Conservation (phyloP, 2,888 invertebrate species). For the Sarcophaga rosellei region DNA sequence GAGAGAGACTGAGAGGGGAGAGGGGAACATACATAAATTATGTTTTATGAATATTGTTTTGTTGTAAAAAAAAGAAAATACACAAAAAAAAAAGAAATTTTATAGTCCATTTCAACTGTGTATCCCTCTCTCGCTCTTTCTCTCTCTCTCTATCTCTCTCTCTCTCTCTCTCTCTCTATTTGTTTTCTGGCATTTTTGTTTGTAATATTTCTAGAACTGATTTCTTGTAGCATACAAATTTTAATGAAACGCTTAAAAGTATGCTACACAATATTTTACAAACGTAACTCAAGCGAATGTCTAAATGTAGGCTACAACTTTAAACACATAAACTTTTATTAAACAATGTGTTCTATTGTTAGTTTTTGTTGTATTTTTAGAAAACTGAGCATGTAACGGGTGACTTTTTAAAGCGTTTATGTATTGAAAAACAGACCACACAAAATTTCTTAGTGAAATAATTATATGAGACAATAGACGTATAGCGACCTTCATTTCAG, state of each 20-base stretch:
- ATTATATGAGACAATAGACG: too few relatives aligned
- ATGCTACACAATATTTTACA: slow-evolving; percentile 48
- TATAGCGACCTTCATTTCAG: too few relatives aligned
- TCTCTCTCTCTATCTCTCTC: background rate
- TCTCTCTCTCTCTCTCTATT: background rate
- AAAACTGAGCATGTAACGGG: background rate
- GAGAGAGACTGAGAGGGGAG: background rate
- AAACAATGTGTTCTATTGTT: background rate
- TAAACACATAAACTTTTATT: slow-evolving; percentile 12
- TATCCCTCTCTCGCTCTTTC: background rate
- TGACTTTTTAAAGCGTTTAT: background rate
- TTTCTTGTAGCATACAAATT: slow-evolving; percentile 31
- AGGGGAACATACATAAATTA: slow-evolving; percentile 29
- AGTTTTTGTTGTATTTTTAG: background rate
- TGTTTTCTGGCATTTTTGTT: background rate
- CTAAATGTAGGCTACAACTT: slow-evolving; percentile 56
- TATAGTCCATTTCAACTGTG: background rate
- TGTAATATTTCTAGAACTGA: background rate
- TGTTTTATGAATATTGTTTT: slow-evolving; percentile 47
- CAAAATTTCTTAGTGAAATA: background rate
- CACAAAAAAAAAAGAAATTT: background rate
- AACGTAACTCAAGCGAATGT: slow-evolving; percentile 12
- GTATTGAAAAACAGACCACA: background rate
- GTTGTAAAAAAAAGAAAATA: background rate
- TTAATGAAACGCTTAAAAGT: slow-evolving; percentile 59